Evolutionary conservation across 2,888 invertebrate genomes (phyloP), one percentile per base, ranked within the genome.

Genomic region (Cremastinae sp.): DNA sequence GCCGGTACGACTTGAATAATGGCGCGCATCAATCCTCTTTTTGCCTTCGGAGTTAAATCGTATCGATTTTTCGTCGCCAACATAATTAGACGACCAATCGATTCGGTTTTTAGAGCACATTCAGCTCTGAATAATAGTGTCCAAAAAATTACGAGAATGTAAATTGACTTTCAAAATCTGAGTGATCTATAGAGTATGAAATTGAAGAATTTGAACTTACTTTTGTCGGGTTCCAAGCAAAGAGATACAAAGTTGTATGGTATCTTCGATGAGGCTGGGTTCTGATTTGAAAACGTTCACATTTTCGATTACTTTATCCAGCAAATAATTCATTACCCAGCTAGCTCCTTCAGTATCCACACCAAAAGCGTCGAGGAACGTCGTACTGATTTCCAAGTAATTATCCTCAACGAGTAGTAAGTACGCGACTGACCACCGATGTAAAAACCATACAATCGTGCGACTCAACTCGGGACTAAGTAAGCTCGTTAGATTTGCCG

Each of bases 391-490:
- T 92, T 93, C 89, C 39, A 87, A 80, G 69, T 87, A 88, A 68
- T 78, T 53, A 8, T 43, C 65, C 84, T 93, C 92, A 71, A 90
- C 89, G 18, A 91, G 91, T 28, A 92, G 90, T 74, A 96, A 90
- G 85, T 96, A 97, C 0, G 93, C 93, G 79, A 93, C 91, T 56
- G 94, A 93, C 95, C 95, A 96, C 80, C 94, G 92, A 82, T 93
- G 93, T 53, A 97, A 90, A 83, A 96, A 94, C 96, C 96, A 96
- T 81, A 95, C 93, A 53, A 94, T 90, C 0, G 94, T 94, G 49
- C 93, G 93, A 0, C 94, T 94, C 1, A 96, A 92, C 88, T 96
- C 95, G 0, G 96, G 96, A 86, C 96, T 96, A 81, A 96, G 92
- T 78, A 93, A 91, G 78, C 91, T 91, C 0, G 91, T 90, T 75